phyloP scores from a whole-genome alignment of 2,797 vertebrate species.

The Heterohyrax brucei region DNA sequence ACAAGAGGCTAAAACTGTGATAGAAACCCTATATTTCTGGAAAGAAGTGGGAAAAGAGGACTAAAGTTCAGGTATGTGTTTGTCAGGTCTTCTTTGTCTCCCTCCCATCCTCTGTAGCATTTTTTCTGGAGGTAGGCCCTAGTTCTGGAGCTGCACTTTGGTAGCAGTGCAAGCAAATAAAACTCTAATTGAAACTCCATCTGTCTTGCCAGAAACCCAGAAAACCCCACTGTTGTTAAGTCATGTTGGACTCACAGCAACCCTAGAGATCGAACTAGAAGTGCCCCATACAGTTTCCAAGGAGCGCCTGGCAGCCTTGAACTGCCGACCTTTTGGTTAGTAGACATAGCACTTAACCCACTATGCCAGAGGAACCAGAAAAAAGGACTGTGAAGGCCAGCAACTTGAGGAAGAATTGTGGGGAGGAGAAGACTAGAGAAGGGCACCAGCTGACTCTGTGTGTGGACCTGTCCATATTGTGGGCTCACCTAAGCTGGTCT shows the following conservation, averaged over 20 bases:
- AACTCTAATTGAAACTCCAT: background rate
- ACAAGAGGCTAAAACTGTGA: background rate
- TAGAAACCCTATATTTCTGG: background rate
- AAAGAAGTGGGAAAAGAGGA: background rate
- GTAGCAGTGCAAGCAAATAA: background rate
- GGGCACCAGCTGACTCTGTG: background rate
- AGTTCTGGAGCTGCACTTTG: background rate
- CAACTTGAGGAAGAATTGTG: background rate
- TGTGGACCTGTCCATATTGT: background rate
- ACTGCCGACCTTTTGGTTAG: no score
- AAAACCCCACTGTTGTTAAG: no score
- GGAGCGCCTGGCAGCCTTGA: no score
- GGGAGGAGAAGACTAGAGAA: background rate
- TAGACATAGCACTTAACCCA: no score
- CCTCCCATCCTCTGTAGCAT: background rate
- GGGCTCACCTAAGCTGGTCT: background rate
- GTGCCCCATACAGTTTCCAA: no score
- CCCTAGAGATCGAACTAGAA: no score
- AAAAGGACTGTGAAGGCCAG: background rate
- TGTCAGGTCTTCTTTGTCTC: background rate
- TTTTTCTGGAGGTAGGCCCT: background rate
- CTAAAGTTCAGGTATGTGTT: background rate
- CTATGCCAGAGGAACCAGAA: background rate
- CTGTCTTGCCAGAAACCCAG: no score
- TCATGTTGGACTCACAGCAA: no score